A percentile compares a stretch with the other conserved stretches of the same genome.
Evolutionary conservation across 1,140 invertebrate genomes (phyloP).

Genomic region (Drusus annulatus): DNA sequence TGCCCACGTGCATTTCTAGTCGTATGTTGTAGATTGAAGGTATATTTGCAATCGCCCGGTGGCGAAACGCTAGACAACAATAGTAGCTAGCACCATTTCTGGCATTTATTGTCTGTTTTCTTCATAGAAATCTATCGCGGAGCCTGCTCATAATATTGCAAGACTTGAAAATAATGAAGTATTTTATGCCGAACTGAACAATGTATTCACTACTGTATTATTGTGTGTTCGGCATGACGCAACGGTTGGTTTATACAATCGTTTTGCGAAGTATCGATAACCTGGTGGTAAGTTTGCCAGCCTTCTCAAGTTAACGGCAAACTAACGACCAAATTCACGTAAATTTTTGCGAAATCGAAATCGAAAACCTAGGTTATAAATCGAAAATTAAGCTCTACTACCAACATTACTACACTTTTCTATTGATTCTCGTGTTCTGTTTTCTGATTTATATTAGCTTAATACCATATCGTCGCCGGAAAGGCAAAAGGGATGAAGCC

Average conservation of each 20-base stretch:
- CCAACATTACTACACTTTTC: too few relatives aligned
- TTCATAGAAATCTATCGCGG: constrained; percentile 11
- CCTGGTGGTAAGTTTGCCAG: not conserved
- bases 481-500: too few relatives aligned
- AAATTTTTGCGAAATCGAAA: too few relatives aligned
- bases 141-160: not conserved
- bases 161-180: not conserved
- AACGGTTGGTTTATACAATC: not conserved
- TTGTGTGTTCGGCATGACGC: constrained; percentile 1
- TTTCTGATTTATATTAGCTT: too few relatives aligned
- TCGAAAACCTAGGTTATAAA: too few relatives aligned
- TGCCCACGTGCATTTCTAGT: too few relatives aligned
- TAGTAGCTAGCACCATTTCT: constrained; percentile 24
- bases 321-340: too few relatives aligned
- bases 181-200: not conserved
- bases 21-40: too few relatives aligned
- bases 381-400: too few relatives aligned
- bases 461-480: too few relatives aligned
- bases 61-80: constrained; percentile 29
- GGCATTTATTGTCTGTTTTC: constrained; percentile 30
- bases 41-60: constrained; percentile 9
- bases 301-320: not conserved
- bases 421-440: too few relatives aligned
- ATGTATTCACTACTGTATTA: too few relatives aligned
- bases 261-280: constrained; percentile 2